Percentiles rank a stretch among this genome's conserved stretches.
Conservation (phyloP, 2,888 invertebrate genomes). For the Hirtodrosophila duncani region DNA sequence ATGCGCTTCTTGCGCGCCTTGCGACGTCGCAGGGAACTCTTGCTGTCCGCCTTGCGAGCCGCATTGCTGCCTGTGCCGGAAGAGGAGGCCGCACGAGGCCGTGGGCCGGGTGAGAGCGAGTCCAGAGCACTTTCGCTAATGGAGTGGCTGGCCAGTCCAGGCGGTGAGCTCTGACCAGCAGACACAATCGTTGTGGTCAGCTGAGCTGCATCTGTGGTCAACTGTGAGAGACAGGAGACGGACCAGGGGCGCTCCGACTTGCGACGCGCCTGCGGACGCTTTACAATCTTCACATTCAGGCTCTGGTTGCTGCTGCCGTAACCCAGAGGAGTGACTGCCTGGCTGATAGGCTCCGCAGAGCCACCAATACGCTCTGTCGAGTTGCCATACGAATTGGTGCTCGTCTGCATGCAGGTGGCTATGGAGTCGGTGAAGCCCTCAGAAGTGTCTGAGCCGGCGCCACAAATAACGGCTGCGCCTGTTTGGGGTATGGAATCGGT, state of each 20-base stretch:
- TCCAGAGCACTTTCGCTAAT: constrained; percentile 94
- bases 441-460: constrained; percentile 83
- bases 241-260: constrained; percentile 88
- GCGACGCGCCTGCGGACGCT: constrained; percentile 78
- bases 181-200: constrained; percentile 75
- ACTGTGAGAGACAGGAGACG: constrained; percentile 90
- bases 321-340: constrained; percentile 36
- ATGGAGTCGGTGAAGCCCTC: constrained; percentile 89
- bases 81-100: constrained; percentile 63
- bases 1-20: constrained; percentile 76
- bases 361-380: constrained; percentile 80
- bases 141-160: constrained; percentile 84
- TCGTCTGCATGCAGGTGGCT: constrained; percentile 81
- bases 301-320: constrained; percentile 74
- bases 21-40: constrained; percentile 77
- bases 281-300: constrained; percentile 80
- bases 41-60: constrained; percentile 75
- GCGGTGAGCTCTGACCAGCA: constrained; percentile 76
- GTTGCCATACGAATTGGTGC: constrained; percentile 79
- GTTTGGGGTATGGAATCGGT: constrained; percentile 80
- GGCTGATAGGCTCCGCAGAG: constrained; percentile 81
- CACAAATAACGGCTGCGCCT: constrained; percentile 69
- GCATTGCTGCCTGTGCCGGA: constrained; percentile 56
- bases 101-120: constrained; percentile 81
- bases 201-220: constrained; percentile 79